Percentiles rank a stretch among this genome's conserved stretches.
Evolutionary conservation across 1,140 invertebrate genomes (phyloP).

Genomic region (Drosophila sproati): DNA sequence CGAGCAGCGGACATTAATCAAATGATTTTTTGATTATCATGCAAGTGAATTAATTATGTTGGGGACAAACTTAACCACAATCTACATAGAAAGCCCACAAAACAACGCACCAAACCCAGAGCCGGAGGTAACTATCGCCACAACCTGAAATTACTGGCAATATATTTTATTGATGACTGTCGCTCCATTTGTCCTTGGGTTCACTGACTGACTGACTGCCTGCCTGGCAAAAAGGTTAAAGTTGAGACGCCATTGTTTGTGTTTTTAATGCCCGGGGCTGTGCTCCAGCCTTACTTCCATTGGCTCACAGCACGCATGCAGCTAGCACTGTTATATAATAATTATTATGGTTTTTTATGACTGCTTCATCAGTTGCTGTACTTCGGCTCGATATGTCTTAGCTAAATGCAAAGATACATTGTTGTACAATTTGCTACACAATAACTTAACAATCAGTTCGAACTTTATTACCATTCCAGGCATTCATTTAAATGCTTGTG

Average conservation of each 20-base stretch:
- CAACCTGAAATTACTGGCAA: conserved; percentile 23
- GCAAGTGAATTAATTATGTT: conserved; percentile 78
- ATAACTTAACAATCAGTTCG: conserved; percentile 31
- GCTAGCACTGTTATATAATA: conserved; percentile 28
- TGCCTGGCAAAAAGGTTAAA: conserved; percentile 37
- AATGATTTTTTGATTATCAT: conserved; percentile 80
- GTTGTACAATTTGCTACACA: neutral
- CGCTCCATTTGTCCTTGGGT: conserved; percentile 27
- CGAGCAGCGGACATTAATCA: conserved; percentile 61
- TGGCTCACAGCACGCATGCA: neutral
- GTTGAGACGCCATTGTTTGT: conserved; percentile 40
- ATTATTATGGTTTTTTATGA: conserved; percentile 28
- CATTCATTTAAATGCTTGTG: conserved; percentile 22
- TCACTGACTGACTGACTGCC: conserved; percentile 20
- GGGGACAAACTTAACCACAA: conserved; percentile 38
- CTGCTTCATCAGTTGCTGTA: conserved; percentile 45
- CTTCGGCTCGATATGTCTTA: neutral
- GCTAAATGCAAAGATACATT: neutral
- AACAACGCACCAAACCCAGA: neutral
- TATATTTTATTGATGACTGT: conserved; percentile 71
- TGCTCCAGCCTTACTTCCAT: neutral
- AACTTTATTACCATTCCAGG: conserved; percentile 18
- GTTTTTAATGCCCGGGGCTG: conserved; percentile 17
- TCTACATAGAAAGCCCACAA: neutral
- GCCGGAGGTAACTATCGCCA: neutral